phyloP scores from a whole-genome alignment of 2,113 vertebrate genomes.

The Paratilapia polleni region DNA sequence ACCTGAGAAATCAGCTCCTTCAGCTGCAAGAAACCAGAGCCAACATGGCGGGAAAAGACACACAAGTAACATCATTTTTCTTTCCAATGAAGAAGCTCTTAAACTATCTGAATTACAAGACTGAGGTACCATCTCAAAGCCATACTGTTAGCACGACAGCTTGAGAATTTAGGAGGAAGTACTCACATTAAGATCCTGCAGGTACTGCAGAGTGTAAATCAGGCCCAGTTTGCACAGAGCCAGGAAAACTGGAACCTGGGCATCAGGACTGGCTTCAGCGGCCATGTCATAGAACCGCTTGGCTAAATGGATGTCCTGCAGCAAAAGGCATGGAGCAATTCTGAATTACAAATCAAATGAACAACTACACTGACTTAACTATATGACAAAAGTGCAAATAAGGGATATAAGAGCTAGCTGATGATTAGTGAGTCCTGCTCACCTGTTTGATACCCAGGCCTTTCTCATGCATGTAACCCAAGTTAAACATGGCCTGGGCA shows the following conservation, averaged over 20 bases:
- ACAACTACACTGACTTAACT: fast-evolving
- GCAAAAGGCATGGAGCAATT: not conserved
- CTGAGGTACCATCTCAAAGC: not conserved
- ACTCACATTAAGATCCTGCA: slow-evolving; percentile 94
- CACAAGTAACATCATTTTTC: not conserved
- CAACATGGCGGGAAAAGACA: not conserved
- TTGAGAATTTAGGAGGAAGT: not conserved
- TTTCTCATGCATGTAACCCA: slow-evolving; percentile 99
- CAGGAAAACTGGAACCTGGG: slow-evolving; percentile 96
- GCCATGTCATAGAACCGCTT: slow-evolving; percentile 99
- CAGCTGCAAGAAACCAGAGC: slow-evolving; percentile 76
- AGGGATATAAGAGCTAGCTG: not conserved
- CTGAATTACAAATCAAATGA: not conserved
- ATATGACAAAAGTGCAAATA: not conserved
- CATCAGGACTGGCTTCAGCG: slow-evolving; percentile 95
- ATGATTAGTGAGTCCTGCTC: slow-evolving; percentile 52
- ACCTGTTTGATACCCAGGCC: slow-evolving; percentile 98
- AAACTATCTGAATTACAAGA: not conserved
- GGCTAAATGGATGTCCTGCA: slow-evolving; percentile 95
- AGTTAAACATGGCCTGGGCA: slow-evolving; percentile 98
- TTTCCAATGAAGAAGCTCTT: not conserved
- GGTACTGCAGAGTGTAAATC: slow-evolving; percentile 90
- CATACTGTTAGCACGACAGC: not conserved
- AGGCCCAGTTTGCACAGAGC: slow-evolving; percentile 94
- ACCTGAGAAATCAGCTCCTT: slow-evolving; percentile 87